phyloP scores from a whole-genome alignment of 2,113 vertebrate genomes.

The Lagenorhynchus albirostris region DNA sequence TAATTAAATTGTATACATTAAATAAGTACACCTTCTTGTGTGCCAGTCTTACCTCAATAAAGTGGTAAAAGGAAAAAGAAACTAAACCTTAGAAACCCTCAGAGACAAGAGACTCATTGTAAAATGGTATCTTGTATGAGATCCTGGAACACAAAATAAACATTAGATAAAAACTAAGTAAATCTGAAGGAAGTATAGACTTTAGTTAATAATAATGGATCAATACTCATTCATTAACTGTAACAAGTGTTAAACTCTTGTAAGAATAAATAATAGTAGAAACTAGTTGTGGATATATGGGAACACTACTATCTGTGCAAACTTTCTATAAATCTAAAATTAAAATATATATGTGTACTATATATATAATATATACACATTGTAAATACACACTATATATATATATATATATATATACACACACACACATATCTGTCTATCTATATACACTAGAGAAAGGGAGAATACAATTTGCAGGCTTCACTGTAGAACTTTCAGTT shows the following conservation, averaged over 20 bases:
- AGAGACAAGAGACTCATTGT: neutral
- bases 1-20: neutral
- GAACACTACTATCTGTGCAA: neutral
- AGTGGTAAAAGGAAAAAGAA: neutral
- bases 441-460: neutral
- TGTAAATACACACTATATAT: neutral
- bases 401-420: no score
- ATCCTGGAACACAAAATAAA: neutral
- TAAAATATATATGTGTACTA: neutral
- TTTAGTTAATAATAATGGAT: neutral
- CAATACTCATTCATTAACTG: neutral
- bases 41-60: neutral
- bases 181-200: neutral
- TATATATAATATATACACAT: neutral
- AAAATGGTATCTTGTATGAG: neutral
- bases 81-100: neutral
- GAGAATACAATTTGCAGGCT: neutral
- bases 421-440: neutral
- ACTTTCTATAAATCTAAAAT: neutral
- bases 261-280: neutral
- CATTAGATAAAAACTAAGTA: neutral
- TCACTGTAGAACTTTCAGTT: neutral
- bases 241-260: neutral
- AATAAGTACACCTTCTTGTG: neutral
- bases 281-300: neutral